Evolutionary conservation across 2,888 invertebrate species (phyloP), one percentile per base, ranked within the genome.

Genomic region (Dryadula phaetusa): DNA sequence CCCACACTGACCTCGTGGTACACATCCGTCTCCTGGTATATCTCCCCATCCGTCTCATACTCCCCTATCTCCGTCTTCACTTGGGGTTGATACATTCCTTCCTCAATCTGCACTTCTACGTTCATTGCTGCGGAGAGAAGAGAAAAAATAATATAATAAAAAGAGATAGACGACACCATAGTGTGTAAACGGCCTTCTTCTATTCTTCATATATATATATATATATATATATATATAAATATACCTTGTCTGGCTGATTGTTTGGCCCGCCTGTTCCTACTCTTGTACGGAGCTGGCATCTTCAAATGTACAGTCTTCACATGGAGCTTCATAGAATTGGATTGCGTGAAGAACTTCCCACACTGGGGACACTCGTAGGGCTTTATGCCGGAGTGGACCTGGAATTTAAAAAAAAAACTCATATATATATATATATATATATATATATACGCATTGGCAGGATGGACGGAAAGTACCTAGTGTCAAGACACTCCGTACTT

Each of bases 321-420:
- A 58, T 90, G 89, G 0, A 86, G 75, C 64, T 89, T 89, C 84
- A 88, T 82, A 0, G 86, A 86, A 70, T 87, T 86, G 2, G 87
- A 88, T 40, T 88, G 88, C 0, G 88, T 83, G 78, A 90, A 90
- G 3, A 79, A 69, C 37, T 89, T 90, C 0, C 82, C 84, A 40
- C 88, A 90, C 0, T 83, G 75, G 0, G 81, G 78, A 40, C 90
- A 91, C 0, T 76, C 67, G 70, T 89, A 89, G 0, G 90, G 90
- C 46, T 87, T 87, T 0, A 77, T 69, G 0, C 91, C 91, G 0
- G 89, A 85, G 74, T 91, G 91, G 0, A 90, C 87, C 90, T 90
- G 79, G 0, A 32, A 20, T 34, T 16, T 32, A 1, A n/a, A 0
- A 44, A 64, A 2, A 14, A 14, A 14, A 44, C 1, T 12, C 34